Evolutionary conservation across 2,797 vertebrate genomes (phyloP), one percentile per base, ranked within the genome.

Genomic region (Rhynchonycteris naso): DNA sequence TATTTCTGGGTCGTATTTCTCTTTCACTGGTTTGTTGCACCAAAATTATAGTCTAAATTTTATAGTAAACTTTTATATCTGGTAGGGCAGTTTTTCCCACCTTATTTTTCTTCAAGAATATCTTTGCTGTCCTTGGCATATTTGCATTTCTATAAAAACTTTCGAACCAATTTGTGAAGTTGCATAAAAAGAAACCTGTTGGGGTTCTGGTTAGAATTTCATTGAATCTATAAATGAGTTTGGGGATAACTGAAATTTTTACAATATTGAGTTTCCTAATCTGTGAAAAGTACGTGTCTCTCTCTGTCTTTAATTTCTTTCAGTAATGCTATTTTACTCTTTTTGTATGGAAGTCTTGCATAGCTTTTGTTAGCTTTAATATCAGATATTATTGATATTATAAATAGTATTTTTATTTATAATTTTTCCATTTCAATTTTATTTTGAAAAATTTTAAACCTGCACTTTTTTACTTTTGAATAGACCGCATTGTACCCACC

Each of bases 361-460:
- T 88, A 81, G 38, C 24, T 56, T 85, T 81, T 90, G 66, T 83
- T 94, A 90, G 71, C 18, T 88, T 95, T 93, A 92, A 61, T 83
- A 35, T 11, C n/a, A 78, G 15, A 43, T 92, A 58, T 18, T 79
- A 74, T 66, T 72, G 59, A 54, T 47, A 28, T 54, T 94, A 66
- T 65, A 69, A 80, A 33, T 82, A 92, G 21, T 43, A 52, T n/a
- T 75, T 66, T 28, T 71, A 11, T 54, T 82, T 78, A 75, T n/a
- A 90, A 7, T 35, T 68, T 88, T 91, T 91, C 85, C 5, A 87
- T 61, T 88, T 94, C 56, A 76, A 21, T 50, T 72, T 84, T 82
- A 88, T 89, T 88, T 78, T 82, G 43, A 80, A 80, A 47, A 68
- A 3, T 90, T 95, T 38, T 63, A 94, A 50, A 85, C 13, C 18